Base-by-base conservation (phyloP, 2,888 invertebrate genomes). In the Orchesellides sinensis region DNA sequence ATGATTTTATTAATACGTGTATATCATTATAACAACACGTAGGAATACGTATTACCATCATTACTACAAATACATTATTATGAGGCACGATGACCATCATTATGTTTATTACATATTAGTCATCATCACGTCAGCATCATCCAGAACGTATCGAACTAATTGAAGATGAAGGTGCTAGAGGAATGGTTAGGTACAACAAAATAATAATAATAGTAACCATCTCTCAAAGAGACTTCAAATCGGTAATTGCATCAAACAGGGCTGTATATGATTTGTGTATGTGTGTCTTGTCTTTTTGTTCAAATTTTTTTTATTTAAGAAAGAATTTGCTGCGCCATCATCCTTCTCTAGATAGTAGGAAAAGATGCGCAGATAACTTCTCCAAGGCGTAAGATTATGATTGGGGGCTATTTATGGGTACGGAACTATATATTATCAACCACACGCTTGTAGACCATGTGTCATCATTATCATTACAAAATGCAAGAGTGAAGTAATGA, bases 1-100 rank as follows among this genome's bases (percentile, higher is more conserved):
- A 10, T 73, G 21, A 49, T 45, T 74, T 74, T 74, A 23, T 74
- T 23, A 54, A n/a, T 40, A 66, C 75, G 75, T 75, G 75, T 75
- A 66, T 75, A 75, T 75, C 75, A 32, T 65, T 75, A 66, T 27
- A 66, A 66, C 75, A 75, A 40, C 29, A 19, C n/a, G n/a, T n/a
- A n/a, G n/a, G n/a, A n/a, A n/a, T n/a, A n/a, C 32, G 65, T 59
- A 74, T 74, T 74, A 74, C 25, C 66, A 52, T 54, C 54, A 66
- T 75, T 49, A 52, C 66, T 32, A n/a, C n/a, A n/a, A n/a, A n/a
- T n/a, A n/a, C n/a, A 65, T 75, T 66, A 75, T 65, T 32, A 65
- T 17, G 54, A 52, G 27, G 65, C 52, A 54, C 63, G 54, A 74
- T 74, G 74, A 47, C 63, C 63, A 74, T 74, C 63, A 49, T 74